These are phyloP conservation scores for Drosophila affinis DNA, from an alignment of 2,888 invertebrate genomes.

Conservation along the genomic window DNA sequence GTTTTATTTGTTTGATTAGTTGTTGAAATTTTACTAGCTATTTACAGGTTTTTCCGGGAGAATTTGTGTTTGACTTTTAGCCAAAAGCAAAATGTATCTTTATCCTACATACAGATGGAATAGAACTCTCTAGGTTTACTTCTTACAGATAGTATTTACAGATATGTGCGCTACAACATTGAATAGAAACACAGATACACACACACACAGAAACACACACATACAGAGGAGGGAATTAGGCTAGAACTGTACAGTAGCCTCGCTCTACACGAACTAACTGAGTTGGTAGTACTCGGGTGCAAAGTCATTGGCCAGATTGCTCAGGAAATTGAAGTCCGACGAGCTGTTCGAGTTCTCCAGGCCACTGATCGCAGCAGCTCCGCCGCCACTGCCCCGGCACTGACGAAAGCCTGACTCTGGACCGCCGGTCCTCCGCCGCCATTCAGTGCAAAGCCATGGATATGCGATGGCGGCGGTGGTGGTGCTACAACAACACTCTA, in stretches of 20 bases:
- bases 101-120: conserved; percentile 26
- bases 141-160: conserved; percentile 34
- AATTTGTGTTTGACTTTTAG: conserved; percentile 57
- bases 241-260: conserved; percentile 55
- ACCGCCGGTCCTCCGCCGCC: conserved; percentile 40
- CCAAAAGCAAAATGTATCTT: conserved; percentile 42
- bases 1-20: conserved; percentile 20
- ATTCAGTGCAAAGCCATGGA: conserved; percentile 70
- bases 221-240: conserved; percentile 32
- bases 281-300: conserved; percentile 93
- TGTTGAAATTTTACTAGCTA: conserved; percentile 63
- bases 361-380: conserved; percentile 86
- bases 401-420: conserved; percentile 60
- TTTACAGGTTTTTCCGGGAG: conserved; percentile 56
- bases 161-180: conserved; percentile 50
- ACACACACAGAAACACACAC: conserved; percentile 24
- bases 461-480: conserved; percentile 81
- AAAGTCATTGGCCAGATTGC: conserved; percentile 96
- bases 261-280: conserved; percentile 82
- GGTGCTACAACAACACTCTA: conserved; percentile 56
- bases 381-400: conserved; percentile 60
- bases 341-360: conserved; percentile 94
- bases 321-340: conserved; percentile 97
- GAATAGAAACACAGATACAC: conserved; percentile 38
- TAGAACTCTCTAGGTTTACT: conserved; percentile 41